Percentiles rank a stretch among this genome's conserved stretches.
Evolutionary conservation across 2,113 vertebrate genomes (phyloP).

Genomic region (Brachypteracias leptosomus): DNA sequence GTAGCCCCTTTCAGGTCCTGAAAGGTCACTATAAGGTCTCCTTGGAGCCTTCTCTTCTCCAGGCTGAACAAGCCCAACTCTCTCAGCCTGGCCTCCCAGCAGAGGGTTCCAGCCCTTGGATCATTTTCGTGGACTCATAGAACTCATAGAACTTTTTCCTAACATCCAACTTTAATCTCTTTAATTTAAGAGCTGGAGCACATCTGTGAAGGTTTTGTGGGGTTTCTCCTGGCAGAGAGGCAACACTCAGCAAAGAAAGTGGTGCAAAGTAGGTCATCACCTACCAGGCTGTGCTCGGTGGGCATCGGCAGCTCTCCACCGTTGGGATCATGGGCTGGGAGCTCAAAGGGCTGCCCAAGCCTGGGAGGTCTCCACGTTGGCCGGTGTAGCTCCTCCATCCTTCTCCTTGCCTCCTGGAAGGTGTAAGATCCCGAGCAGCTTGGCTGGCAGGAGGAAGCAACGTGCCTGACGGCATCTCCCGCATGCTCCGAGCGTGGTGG

Average conservation of each 20-base stretch:
- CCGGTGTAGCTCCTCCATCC: background rate
- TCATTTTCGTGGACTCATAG: too few relatives aligned
- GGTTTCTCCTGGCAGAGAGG: background rate
- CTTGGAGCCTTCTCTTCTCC: too few relatives aligned
- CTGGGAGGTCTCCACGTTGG: fast-evolving
- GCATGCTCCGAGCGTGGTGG: background rate
- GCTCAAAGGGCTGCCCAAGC: fast-evolving
- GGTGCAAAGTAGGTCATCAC: conserved; percentile 35
- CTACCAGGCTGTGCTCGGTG: background rate
- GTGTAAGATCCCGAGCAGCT: background rate
- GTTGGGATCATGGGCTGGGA: background rate
- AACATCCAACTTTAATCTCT: background rate
- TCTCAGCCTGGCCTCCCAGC: too few relatives aligned
- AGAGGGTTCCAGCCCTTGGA: too few relatives aligned
- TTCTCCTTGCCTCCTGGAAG: background rate
- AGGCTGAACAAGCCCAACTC: too few relatives aligned
- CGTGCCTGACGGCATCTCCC: background rate
- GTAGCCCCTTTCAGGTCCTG: too few relatives aligned
- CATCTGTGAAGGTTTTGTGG: background rate
- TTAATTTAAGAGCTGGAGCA: background rate
- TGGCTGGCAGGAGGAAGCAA: background rate
- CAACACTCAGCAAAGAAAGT: background rate
- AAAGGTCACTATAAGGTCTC: too few relatives aligned
- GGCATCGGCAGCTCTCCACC: background rate
- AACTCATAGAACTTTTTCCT: too few relatives aligned